Evolutionary conservation across 2,888 invertebrate genomes (phyloP).

Genomic region (Flabesymbios commensalis): DNA sequence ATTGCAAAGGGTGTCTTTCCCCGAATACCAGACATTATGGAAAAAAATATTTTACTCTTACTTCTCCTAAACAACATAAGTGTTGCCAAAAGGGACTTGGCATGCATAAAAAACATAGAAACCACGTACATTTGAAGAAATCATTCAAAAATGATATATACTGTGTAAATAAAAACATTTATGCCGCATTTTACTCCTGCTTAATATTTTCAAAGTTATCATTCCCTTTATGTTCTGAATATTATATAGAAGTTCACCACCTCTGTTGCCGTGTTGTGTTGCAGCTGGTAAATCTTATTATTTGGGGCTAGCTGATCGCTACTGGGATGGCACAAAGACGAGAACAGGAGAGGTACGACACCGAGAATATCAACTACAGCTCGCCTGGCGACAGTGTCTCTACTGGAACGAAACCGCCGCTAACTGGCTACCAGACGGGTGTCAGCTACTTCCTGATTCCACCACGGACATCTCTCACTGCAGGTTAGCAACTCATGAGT

Average conservation of each 20-base stretch:
- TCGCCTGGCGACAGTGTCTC: conserved; percentile 56
- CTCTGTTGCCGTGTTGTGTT: not conserved
- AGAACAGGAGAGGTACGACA: conserved; percentile 44
- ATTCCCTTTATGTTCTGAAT: too few relatives aligned
- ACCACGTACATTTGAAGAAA: too few relatives aligned
- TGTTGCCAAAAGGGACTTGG: too few relatives aligned
- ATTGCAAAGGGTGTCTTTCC: too few relatives aligned
- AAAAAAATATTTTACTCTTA: too few relatives aligned
- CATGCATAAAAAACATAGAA: too few relatives aligned
- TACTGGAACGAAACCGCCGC: conserved; percentile 45
- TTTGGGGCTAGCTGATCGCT: conserved; percentile 51
- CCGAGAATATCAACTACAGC: conserved; percentile 47
- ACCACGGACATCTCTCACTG: conserved; percentile 45
- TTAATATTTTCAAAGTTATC: too few relatives aligned
- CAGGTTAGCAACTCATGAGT: conserved; percentile 32
- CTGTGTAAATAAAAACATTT: too few relatives aligned
- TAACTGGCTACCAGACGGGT: conserved; percentile 50
- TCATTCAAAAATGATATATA: too few relatives aligned
- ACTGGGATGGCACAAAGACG: conserved; percentile 48
- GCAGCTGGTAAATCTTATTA: conserved; percentile 38
- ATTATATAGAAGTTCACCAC: not conserved
- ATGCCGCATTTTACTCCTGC: too few relatives aligned
- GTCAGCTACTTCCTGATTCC: conserved; percentile 41
- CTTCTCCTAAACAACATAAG: too few relatives aligned
- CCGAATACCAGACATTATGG: too few relatives aligned